Conservation (phyloP, 2,888 invertebrate genomes). For the Norana najaformis region DNA sequence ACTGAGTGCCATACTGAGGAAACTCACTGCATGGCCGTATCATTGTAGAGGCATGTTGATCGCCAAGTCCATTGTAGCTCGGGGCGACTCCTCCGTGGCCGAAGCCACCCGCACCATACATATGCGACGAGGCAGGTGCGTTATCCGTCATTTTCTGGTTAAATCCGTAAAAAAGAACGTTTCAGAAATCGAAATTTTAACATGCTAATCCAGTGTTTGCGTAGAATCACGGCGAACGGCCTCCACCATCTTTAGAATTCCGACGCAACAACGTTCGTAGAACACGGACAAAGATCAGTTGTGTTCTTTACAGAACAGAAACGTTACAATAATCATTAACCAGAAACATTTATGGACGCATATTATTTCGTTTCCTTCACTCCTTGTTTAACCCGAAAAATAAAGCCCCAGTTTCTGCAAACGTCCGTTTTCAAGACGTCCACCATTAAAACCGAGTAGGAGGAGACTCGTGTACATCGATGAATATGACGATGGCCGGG, state of each 20-base stretch:
- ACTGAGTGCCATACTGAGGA: slow-evolving; percentile 38
- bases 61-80: slow-evolving; percentile 9
- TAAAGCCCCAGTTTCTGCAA: slow-evolving; percentile 2
- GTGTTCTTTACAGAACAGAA: neutral
- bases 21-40: slow-evolving; percentile 33
- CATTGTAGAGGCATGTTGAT: neutral
- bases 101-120: neutral
- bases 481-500: neutral
- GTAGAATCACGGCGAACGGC: neutral
- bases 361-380: neutral
- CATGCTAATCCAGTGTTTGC: neutral
- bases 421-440: neutral
- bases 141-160: slow-evolving; percentile 15
- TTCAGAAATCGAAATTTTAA: neutral
- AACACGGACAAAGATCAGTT: neutral
- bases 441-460: slow-evolving; percentile 7
- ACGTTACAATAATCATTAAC: neutral
- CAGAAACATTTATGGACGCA: neutral
- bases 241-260: slow-evolving; percentile 20
- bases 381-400: neutral
- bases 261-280: slow-evolving; percentile 14
- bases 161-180: neutral
- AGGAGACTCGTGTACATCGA: slow-evolving; percentile 13
- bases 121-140: neutral
- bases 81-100: slow-evolving; percentile 17